Evolutionary conservation across 2,797 vertebrate genomes (phyloP).

Genomic region (Tenualosa thibaudeaui): DNA sequence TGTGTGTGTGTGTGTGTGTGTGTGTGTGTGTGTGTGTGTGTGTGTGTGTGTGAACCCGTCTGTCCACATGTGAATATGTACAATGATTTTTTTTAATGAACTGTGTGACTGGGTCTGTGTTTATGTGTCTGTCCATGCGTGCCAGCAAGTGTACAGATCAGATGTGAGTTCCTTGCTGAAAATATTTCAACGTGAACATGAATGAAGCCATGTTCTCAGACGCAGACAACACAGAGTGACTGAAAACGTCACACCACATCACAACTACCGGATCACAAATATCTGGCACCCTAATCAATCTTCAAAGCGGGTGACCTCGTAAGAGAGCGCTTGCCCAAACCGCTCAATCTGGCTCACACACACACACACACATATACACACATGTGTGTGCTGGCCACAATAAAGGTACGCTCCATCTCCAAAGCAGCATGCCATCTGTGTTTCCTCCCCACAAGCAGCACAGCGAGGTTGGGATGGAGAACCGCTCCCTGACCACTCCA

Average conservation of each 20-base stretch:
- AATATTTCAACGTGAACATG: background rate
- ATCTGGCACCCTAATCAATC: slow-evolving; percentile 9
- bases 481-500: background rate
- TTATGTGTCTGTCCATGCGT: background rate
- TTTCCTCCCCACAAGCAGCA: slow-evolving; percentile 39
- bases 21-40: background rate
- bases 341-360: slow-evolving; percentile 49
- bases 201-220: background rate
- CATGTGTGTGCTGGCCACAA: slow-evolving; percentile 52
- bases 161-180: background rate
- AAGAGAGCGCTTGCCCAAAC: slow-evolving; percentile 38
- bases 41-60: background rate
- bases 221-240: background rate
- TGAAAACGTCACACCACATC: background rate
- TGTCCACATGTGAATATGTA: background rate
- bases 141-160: background rate
- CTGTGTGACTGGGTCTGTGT: background rate
- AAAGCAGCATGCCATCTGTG: slow-evolving; percentile 33
- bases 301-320: background rate
- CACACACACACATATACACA: no score
- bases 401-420: slow-evolving; percentile 43
- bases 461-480: background rate
- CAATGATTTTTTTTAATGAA: background rate
- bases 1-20: background rate
- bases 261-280: background rate